A percentile compares a stretch with the other conserved stretches of the same genome.
Conservation (phyloP, 2,113 vertebrate genomes). For the Indicator maculatus region DNA sequence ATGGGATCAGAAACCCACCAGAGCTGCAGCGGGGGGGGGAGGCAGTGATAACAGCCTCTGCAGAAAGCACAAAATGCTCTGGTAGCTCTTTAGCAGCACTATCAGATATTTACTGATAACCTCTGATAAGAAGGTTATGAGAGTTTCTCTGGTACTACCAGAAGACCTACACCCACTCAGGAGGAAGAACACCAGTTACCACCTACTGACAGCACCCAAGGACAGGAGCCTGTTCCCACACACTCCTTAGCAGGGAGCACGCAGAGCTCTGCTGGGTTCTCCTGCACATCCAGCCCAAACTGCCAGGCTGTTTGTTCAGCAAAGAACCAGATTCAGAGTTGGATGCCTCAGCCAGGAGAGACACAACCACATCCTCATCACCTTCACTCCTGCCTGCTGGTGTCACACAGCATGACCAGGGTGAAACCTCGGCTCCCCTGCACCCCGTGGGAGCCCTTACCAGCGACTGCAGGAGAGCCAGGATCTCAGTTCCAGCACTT, state of each 20-base stretch:
- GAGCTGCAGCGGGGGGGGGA: background rate
- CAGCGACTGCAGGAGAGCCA: conserved; percentile 29
- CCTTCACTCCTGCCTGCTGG: background rate
- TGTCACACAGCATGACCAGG: background rate
- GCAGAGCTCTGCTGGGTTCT: background rate
- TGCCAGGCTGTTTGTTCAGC: background rate
- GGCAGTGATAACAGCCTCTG: background rate
- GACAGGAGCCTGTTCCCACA: background rate
- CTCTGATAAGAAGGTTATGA: too few species aligned
- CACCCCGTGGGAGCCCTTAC: conserved; percentile 10
- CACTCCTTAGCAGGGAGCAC: background rate
- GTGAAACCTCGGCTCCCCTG: conserved; percentile 15
- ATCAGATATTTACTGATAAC: background rate
- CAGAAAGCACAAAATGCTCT: background rate
- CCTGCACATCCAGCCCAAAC: background rate
- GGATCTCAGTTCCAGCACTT: conserved; percentile 39
- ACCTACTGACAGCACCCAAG: background rate
- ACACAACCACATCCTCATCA: background rate
- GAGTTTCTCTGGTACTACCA: background rate
- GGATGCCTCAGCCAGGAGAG: background rate
- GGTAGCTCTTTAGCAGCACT: background rate
- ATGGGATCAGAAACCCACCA: background rate
- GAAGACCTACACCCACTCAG: background rate
- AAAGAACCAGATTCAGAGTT: background rate
- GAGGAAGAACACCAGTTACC: background rate